Evolutionary conservation across 2,113 vertebrate genomes (phyloP), one percentile per base, ranked within the genome.

Genomic region (Monopterus albus): DNA sequence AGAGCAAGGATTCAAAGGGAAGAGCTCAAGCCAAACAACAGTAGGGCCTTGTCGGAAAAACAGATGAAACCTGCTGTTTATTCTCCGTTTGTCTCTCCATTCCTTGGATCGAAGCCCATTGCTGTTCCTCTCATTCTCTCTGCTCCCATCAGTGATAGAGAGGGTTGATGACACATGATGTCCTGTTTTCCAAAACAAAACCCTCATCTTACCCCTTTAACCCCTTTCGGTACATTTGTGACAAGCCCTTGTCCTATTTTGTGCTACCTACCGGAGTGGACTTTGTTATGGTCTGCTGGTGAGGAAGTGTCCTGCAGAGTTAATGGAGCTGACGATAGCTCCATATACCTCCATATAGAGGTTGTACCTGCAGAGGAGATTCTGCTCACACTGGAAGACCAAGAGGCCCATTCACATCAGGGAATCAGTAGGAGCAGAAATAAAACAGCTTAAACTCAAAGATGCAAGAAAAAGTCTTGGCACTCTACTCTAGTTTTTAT

Each of bases 21-120:
- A 92, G 58, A 91, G 89, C 78, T 90, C 90, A 36, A 94, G 89
- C 75, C 92, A 93, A 87, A 89, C 86, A 47, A 82, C 87, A 72
- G 79, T 93, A 12, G 87, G 88, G 53, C 88, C 91, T 69, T 90
- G 88, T 75, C 85, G 91, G 45, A 87, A 92, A 87, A 93, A 92
- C 72, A 94, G 93, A 93, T 94, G 93, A 94, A 92, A 89, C 61
- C 72, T 71, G 6, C 63, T 75, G 56, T 58, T 75, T 20, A 15
- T 59, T 66, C 45, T 53, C 51, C 47, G 64, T 72, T 50, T 66
- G 77, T 79, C 50, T 78, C 63, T 81, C 83, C 73, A 81, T 86
- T 85, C 72, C 84, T 90, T 86, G 87, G 84, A 86, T 88, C 81
- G 82, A 73, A 87, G 85, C 86, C 78, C 84, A 81, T 82, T 69